Conservation (phyloP, 1,140 invertebrate species). For the Plodia interpunctella region DNA sequence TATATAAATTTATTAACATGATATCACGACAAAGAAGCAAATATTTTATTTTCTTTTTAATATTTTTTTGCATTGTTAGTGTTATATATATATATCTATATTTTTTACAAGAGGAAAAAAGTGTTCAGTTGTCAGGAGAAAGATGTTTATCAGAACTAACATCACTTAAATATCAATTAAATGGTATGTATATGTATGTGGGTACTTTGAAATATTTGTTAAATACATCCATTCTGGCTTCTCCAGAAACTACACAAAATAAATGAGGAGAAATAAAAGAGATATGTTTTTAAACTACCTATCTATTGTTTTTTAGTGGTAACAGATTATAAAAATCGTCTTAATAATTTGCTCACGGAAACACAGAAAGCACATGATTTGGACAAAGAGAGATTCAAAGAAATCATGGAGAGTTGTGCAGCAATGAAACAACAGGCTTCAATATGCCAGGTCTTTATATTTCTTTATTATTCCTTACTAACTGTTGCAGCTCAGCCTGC, state of each 20-base stretch:
- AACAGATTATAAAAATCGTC: conserved; percentile 58
- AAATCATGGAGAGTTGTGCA: conserved; percentile 62
- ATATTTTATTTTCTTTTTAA: conserved; percentile 29
- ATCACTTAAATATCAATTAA: conserved; percentile 61
- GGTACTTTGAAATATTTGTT: too few relatives aligned
- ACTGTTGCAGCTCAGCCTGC: too few relatives aligned
- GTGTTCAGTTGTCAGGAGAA: conserved; percentile 32
- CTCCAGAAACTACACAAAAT: too few relatives aligned
- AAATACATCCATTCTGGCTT: too few relatives aligned
- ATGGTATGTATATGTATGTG: conserved; percentile 32
- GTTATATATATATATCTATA: conserved; percentile 45
- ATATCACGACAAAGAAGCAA: conserved; percentile 27
- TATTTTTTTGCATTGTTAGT: conserved; percentile 26
- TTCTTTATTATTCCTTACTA: neutral
- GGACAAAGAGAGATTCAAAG: conserved; percentile 53
- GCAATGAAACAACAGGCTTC: conserved; percentile 59
- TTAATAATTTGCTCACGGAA: conserved; percentile 55
- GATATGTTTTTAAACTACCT: too few relatives aligned
- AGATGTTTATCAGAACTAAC: conserved; percentile 53
- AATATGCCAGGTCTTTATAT: conserved; percentile 48
- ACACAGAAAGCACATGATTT: conserved; percentile 43
- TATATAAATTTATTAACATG: conserved; percentile 19
- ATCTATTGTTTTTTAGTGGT: conserved; percentile 40
- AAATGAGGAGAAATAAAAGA: too few relatives aligned
- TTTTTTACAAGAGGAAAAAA: conserved; percentile 46